Evolutionary conservation across 2,113 vertebrate genomes (phyloP).

Genomic region (Dendropsophus ebraccatus): DNA sequence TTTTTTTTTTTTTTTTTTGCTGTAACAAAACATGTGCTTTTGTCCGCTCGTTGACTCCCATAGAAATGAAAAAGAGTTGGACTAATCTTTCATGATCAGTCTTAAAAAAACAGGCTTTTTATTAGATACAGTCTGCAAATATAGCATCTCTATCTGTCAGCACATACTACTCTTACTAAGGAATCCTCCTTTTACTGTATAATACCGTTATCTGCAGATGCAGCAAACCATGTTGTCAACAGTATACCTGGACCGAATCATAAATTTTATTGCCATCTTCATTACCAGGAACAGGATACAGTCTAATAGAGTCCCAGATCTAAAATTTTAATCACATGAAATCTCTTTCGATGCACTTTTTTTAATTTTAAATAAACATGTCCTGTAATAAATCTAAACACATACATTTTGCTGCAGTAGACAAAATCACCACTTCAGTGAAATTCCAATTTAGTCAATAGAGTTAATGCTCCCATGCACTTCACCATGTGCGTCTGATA

Average conservation of each 20-base stretch:
- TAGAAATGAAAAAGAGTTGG: too few species aligned
- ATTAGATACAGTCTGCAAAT: not conserved
- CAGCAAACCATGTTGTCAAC: too few species aligned
- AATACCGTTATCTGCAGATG: not conserved
- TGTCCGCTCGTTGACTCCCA: too few species aligned
- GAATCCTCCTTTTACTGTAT: not conserved
- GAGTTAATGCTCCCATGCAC: not conserved
- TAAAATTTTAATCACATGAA: not conserved
- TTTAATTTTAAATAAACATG: constrained; percentile 17
- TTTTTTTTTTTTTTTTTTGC: too few species aligned
- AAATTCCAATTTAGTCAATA: constrained; percentile 35
- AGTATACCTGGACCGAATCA: not conserved
- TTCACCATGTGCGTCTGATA: constrained; percentile 1
- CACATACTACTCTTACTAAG: not conserved
- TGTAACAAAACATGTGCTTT: too few species aligned
- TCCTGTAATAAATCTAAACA: constrained; percentile 41
- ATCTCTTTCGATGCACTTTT: not conserved
- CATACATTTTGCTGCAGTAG: constrained; percentile 12
- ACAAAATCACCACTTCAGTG: constrained; percentile 35
- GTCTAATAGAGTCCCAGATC: not conserved
- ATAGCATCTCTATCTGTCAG: not conserved
- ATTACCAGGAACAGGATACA: not conserved
- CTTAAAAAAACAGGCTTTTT: not conserved
- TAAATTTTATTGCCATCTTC: not conserved
- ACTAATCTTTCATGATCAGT: too few species aligned